Conservation (phyloP, 1,140 invertebrate species). For the Sarcophaga bullata region DNA sequence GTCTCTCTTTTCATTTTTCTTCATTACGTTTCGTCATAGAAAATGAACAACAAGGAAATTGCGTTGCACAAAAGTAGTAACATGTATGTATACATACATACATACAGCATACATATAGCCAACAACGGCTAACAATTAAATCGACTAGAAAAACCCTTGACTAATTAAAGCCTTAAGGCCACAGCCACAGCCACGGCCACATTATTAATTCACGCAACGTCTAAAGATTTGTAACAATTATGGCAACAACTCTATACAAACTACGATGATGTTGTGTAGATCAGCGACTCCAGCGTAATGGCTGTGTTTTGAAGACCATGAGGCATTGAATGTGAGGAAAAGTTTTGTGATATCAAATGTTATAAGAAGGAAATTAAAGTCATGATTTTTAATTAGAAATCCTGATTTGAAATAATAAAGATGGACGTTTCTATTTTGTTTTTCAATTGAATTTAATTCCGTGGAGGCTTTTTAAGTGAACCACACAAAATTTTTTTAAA, state of each 20-base stretch:
- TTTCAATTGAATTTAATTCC: too few relatives aligned
- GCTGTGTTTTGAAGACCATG: too few relatives aligned
- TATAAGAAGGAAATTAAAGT: neutral
- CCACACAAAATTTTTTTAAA: too few relatives aligned
- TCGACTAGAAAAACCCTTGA: conserved; percentile 12
- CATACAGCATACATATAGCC: neutral
- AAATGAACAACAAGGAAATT: conserved; percentile 22
- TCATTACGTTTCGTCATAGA: too few relatives aligned
- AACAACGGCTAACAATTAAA: conserved; percentile 16
- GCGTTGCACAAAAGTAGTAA: neutral
- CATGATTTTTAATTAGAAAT: conserved; percentile 5
- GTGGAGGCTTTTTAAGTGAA: too few relatives aligned
- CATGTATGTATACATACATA: neutral
- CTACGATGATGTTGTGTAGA: too few relatives aligned
- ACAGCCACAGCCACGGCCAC: neutral
- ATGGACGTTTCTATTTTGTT: neutral
- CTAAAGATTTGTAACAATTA: conserved; percentile 24
- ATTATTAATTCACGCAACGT: conserved; percentile 9
- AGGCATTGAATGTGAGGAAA: too few relatives aligned
- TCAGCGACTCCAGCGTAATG: too few relatives aligned
- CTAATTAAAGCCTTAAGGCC: conserved; percentile 4
- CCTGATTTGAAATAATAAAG: neutral
- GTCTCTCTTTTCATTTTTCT: too few relatives aligned
- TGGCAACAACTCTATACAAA: conserved; percentile 16
- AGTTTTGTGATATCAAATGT: neutral